Evolutionary conservation across 2,888 invertebrate genomes (phyloP).

Genomic region (Artemia sinica): DNA sequence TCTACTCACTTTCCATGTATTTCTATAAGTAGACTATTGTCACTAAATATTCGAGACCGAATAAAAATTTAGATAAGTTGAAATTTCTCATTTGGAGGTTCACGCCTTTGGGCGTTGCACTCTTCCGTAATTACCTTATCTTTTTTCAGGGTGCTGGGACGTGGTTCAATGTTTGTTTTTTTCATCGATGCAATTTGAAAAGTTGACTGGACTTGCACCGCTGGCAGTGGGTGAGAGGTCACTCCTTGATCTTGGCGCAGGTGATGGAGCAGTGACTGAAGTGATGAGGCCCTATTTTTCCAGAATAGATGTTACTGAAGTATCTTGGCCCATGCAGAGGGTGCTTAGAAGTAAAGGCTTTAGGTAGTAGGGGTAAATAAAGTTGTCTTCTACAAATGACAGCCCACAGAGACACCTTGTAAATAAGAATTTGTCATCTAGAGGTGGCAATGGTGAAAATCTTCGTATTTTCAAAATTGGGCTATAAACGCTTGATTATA

Average conservation of each 20-base stretch:
- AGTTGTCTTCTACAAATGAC: too few relatives aligned
- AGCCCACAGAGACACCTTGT: too few relatives aligned
- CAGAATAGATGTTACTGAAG: slow-evolving; percentile 69
- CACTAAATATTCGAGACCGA: too few relatives aligned
- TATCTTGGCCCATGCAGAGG: slow-evolving; percentile 71
- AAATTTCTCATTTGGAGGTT: too few relatives aligned
- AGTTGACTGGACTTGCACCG: slow-evolving; percentile 38
- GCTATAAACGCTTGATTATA: too few relatives aligned
- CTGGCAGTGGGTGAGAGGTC: slow-evolving; percentile 30
- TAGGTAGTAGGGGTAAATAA: slow-evolving; percentile 39
- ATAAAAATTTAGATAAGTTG: too few relatives aligned
- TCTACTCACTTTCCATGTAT: too few relatives aligned
- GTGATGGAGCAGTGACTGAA: slow-evolving; percentile 81
- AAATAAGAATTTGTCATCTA: too few relatives aligned
- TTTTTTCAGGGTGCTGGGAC: slow-evolving; percentile 50
- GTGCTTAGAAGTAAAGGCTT: slow-evolving; percentile 56
- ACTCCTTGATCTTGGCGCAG: slow-evolving; percentile 72
- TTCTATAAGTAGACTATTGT: too few relatives aligned
- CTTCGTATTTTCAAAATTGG: too few relatives aligned
- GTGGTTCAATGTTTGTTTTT: slow-evolving; percentile 95
- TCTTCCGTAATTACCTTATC: slow-evolving; percentile 20
- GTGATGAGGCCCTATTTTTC: slow-evolving; percentile 55
- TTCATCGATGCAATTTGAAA: slow-evolving; percentile 58
- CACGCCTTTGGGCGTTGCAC: neutral
- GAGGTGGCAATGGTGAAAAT: too few relatives aligned